Conservation (phyloP, 2,888 invertebrate species). For the Eristalis arbustorum region DNA sequence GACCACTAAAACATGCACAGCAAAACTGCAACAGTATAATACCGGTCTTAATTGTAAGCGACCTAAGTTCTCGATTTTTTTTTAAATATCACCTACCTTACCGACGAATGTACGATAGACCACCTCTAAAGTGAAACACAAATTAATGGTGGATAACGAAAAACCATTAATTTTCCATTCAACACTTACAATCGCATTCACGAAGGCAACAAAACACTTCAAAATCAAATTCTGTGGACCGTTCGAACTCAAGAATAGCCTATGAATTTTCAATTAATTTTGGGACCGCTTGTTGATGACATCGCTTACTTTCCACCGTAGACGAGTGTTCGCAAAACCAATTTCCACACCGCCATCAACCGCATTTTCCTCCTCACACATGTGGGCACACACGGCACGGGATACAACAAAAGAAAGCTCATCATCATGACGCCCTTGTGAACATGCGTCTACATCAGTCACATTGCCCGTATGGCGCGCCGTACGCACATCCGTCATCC, state of each 20-base stretch:
- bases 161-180: background rate
- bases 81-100: too few species aligned
- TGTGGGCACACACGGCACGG: too few species aligned
- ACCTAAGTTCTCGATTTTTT: too few species aligned
- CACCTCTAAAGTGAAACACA: background rate
- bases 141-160: too few species aligned
- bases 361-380: background rate
- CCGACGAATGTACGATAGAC: too few species aligned
- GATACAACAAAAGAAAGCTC: constrained; percentile 34
- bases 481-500: background rate
- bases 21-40: too few species aligned
- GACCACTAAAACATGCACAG: too few species aligned
- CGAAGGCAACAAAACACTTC: background rate
- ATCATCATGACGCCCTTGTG: constrained; percentile 25
- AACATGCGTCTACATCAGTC: background rate
- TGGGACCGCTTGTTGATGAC: background rate
- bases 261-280: background rate
- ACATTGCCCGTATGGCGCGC: background rate
- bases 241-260: background rate
- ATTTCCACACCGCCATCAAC: background rate
- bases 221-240: background rate
- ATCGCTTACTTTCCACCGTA: background rate
- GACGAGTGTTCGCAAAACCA: background rate
- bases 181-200: background rate
- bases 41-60: too few species aligned